Base-by-base conservation (phyloP, 2,797 vertebrate species). In the Sebastes trivittatus region DNA sequence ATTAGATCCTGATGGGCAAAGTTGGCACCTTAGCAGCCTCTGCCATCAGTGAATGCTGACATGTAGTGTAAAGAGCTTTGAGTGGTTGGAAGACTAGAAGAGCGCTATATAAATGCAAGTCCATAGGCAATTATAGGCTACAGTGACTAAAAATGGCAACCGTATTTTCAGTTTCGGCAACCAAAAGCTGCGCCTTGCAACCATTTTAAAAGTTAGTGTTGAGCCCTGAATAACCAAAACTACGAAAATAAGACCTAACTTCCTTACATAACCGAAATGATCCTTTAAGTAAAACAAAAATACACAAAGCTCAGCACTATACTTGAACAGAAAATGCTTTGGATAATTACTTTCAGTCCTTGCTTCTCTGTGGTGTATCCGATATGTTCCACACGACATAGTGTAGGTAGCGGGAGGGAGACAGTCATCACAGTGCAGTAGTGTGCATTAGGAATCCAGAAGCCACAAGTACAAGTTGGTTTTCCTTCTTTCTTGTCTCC, bases 391-490 rank as follows among this genome's bases (percentile, higher is more conserved):
- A 82, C 75, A 46, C 38, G 23, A 29, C 83, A 74, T 32, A 42
- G 54, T 74, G 84, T 70, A 88, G 78, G 81, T 82, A 89, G 84
- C 78, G 30, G 80, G 66, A 76, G 75, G 65, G 10, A 87, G 86
- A 55, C 76, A 72, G 77, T 73, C 88, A 82, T 83, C 73, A 58
- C 77, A 58, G 78, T 54, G 79, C 89, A 83, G 79, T 70, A 76
- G 85, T 73, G 82, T 70, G 82, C 86, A 38, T 82, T 69, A 76
- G 78, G 77, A 85, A 78, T 90, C 82, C 88, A 92, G 85, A 90
- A 92, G 72, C 89, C 93, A 88, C 94, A 94, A 92, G 91, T 90
- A 90, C 92, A 93, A 89, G 89, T 88, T 90, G 90, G 85, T 88
- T 93, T 93, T 90, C 91, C 90, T 87, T 88, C 83, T 67, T 60